Percentiles rank a stretch among this genome's conserved stretches.
These are phyloP conservation scores for Ginglymostoma cirratum DNA, from an alignment of 2,113 vertebrate genomes.

Conservation along the genomic window DNA sequence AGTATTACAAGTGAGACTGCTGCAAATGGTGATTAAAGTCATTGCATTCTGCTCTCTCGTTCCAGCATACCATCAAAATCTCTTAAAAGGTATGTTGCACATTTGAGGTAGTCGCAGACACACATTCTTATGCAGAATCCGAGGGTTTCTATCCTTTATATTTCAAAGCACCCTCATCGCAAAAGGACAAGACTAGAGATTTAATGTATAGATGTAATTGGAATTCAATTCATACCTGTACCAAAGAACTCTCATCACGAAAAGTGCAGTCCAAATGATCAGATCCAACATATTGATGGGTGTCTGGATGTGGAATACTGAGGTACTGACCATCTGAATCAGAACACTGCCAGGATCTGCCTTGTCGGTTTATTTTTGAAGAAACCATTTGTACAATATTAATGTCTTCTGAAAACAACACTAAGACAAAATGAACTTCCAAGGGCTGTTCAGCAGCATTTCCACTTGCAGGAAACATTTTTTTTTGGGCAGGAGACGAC, in stretches of 20 bases:
- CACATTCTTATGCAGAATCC: not conserved
- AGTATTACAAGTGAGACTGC: constrained; percentile 19
- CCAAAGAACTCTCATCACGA: not conserved
- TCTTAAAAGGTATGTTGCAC: not conserved
- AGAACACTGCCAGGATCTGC: not conserved
- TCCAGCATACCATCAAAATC: constrained; percentile 28
- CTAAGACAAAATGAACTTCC: too few relatives aligned
- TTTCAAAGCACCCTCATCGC: not conserved
- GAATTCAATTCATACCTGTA: not conserved
- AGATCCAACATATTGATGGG: not conserved
- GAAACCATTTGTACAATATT: not conserved
- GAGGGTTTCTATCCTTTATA: not conserved
- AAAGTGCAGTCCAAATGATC: not conserved
- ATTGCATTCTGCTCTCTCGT: constrained; percentile 9
- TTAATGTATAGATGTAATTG: not conserved
- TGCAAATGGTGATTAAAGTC: constrained; percentile 34
- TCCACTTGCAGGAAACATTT: not conserved
- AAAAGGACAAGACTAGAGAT: not conserved
- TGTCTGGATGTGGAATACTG: not conserved
- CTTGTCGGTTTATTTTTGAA: not conserved
- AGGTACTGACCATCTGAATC: not conserved
- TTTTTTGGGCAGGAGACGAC: not conserved
- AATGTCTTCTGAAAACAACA: not conserved
- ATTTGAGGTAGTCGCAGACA: not conserved
- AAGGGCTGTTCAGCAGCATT: not conserved